Evolutionary conservation across 2,113 vertebrate species (phyloP), one percentile per base, ranked within the genome.

Genomic region (Toxostoma redivivum): DNA sequence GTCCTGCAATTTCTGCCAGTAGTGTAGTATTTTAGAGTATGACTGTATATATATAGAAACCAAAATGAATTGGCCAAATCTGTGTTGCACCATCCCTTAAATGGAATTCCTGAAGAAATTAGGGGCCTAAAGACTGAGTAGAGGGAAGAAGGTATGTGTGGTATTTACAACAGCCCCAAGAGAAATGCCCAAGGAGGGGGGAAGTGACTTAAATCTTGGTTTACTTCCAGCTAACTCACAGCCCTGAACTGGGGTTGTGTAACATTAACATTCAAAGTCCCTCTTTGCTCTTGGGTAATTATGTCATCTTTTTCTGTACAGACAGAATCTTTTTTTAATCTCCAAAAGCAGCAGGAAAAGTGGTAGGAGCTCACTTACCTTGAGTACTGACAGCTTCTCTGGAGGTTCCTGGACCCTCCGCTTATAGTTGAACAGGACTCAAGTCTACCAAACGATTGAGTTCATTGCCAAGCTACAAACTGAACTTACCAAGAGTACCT

Each of bases 51-150:
- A 72, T 85, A 90, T 38, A 88, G 94, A 92, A 93, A 48, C 5
- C 3, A 76, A 80, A 93, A 44, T 19, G 19, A 86, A n/a, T 62
- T 82, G 50, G 40, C 35, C 45, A 65, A 25, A 53, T 86, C n/a
- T 86, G 10, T 47, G 20, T 65, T 92, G 66, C 50, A 45, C 31
- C n/a, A 73, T 67, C n/a, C 78, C 53, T 92, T 90, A 90, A 93
- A 69, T 33, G 58, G 85, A 80, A 88, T 95, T 96, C 58, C 74
- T 62, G 82, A 77, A 74, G 42, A 94, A 93, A 90, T 80, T 38
- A 85, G 66, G 57, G 22, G 3, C 45, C 37, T 90, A 42, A 82
- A 85, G 80, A 65, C n/a, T 2, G 13, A 24, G 28, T 50, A 73
- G 37, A 56, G 69, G 31, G 62, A 77, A 65, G 25, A 86, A 90